These are phyloP conservation scores for Lamprotornis superbus DNA, from an alignment of 2,113 vertebrate genomes.

Conservation along the genomic window DNA sequence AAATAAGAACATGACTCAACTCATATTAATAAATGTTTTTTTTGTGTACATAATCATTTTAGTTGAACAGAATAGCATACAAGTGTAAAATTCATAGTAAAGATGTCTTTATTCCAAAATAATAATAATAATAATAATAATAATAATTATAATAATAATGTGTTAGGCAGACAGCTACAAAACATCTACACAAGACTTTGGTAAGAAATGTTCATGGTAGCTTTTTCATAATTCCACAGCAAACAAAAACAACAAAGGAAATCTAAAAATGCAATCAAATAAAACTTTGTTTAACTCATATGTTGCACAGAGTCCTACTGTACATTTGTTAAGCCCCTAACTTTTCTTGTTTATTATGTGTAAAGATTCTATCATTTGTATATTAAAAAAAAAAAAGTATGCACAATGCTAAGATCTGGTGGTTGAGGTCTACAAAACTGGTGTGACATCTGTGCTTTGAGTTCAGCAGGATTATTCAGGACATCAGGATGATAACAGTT, in stretches of 20 bases:
- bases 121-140: slow-evolving; percentile 80
- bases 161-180: slow-evolving; percentile 81
- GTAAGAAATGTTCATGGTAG: slow-evolving; percentile 83
- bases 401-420: slow-evolving; percentile 63
- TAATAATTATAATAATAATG: slow-evolving; percentile 76
- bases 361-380: slow-evolving; percentile 70
- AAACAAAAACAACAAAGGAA: slow-evolving; percentile 58
- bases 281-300: slow-evolving; percentile 30
- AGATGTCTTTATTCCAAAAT: slow-evolving; percentile 92
- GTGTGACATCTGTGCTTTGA: slow-evolving; percentile 81
- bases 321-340: slow-evolving; percentile 52
- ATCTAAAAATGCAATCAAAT: slow-evolving; percentile 61
- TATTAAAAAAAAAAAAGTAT: slow-evolving; percentile 53
- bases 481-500: slow-evolving; percentile 67
- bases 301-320: slow-evolving; percentile 59
- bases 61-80: slow-evolving; percentile 1
- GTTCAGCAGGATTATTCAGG: slow-evolving; percentile 60
- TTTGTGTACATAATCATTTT: background rate
- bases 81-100: slow-evolving; percentile 78
- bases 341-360: slow-evolving; percentile 9
- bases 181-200: slow-evolving; percentile 91
- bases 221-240: slow-evolving; percentile 77
- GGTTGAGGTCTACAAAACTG: slow-evolving; percentile 79
- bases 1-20: background rate
- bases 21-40: background rate